Base-by-base conservation (phyloP, 2,113 vertebrate species). In the Microtus montanus region DNA sequence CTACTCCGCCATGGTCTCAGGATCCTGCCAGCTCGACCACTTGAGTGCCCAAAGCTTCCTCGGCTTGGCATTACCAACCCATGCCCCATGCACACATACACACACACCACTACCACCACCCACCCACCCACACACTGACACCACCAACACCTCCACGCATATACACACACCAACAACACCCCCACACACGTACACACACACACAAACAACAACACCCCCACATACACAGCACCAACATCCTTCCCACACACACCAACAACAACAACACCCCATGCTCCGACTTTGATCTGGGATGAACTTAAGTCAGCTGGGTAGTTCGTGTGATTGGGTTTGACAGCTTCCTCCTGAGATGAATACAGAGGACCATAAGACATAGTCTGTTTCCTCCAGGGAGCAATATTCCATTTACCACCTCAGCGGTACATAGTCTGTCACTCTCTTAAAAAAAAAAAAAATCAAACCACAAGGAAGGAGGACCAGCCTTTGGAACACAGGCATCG, bases 281-380 rank as follows among this genome's bases (percentile, higher is more conserved):
- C 92, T 96, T 71, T 1, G 20, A 71, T 90, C 44, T 22, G 7
- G 41, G 35, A 30, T 71, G 92, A 83, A 88, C 30, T 4, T 47
- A 14, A 74, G 80, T 93, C 84, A 80, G 20, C 74, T 11, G 83
- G 70, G 83, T 70, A 73, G 93, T 47, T 96, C 70, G n/a, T 41
- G 52, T 92, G 92, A 35, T 83, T 68, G 3, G 33, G 41, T 44
- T 41, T 74, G 73, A 78, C 7, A 44, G 86, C 83, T 86, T 96
- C 95, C 95, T 96, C 95, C 96, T 87, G 83, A 61, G 95, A 96
- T 82, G 79, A 58, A 90, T 41, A 75, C 49, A 54, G 54, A 87
- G 63, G 79, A 30, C 83, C 92, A 74, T 2, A 70, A 79, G 91
- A 90, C 83, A 83, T 33, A 44, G n/a, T 70, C 38, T 66, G 84